Evolutionary conservation across 2,888 invertebrate genomes (phyloP).

Genomic region (Drosophila eohydei): DNA sequence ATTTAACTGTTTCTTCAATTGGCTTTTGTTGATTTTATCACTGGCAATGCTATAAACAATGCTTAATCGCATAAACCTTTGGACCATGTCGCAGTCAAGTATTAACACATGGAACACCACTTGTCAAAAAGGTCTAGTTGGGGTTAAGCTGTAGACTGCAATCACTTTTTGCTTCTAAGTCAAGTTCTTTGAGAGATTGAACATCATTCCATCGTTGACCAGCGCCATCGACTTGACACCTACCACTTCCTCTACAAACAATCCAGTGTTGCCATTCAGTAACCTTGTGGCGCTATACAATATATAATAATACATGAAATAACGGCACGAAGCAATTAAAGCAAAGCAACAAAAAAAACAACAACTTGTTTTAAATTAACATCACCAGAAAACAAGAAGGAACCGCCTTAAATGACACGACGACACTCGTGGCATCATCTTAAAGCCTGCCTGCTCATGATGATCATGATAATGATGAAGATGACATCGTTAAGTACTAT

Average conservation of each 20-base stretch:
- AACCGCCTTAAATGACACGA: conserved; percentile 48
- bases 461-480: not conserved
- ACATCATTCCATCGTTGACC: conserved; percentile 11
- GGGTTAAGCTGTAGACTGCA: conserved; percentile 7
- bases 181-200: conserved; percentile 16
- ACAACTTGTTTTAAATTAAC: conserved; percentile 75
- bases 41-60: conserved; percentile 45
- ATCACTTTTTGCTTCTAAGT: not conserved
- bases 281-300: conserved; percentile 70
- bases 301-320: conserved; percentile 56
- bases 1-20: conserved; percentile 64
- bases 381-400: conserved; percentile 38
- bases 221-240: conserved; percentile 26
- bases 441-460: not conserved
- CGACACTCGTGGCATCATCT: conserved; percentile 21
- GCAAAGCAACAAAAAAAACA: conserved; percentile 54
- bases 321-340: conserved; percentile 76
- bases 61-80: conserved; percentile 35
- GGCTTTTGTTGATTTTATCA: conserved; percentile 53
- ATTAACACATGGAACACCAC: conserved; percentile 2
- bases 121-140: conserved; percentile 11
- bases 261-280: conserved; percentile 53
- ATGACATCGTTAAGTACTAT: conserved; percentile 36
- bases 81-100: conserved; percentile 21
- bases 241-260: conserved; percentile 64